Evolutionary conservation across 2,113 vertebrate species (phyloP).

Genomic region (Stigmatopora argus): DNA sequence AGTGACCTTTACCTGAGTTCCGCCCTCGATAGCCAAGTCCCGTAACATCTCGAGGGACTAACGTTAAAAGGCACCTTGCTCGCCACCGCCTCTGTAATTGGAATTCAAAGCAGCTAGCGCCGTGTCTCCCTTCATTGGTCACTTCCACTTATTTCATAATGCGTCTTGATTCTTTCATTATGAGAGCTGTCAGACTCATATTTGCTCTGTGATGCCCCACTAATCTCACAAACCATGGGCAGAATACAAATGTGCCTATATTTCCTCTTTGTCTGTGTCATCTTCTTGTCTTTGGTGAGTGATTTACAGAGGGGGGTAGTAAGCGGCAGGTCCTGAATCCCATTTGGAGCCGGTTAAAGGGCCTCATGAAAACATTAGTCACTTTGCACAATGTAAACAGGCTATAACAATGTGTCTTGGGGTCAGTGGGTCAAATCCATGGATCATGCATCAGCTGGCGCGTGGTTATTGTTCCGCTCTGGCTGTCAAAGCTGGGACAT

Average conservation of each 20-base stretch:
- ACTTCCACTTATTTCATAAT: slow-evolving; percentile 88
- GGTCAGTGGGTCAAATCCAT: slow-evolving; percentile 68
- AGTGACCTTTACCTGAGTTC: slow-evolving; percentile 79
- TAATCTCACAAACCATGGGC: slow-evolving; percentile 82
- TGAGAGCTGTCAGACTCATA: slow-evolving; percentile 93
- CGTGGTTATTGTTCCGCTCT: slow-evolving; percentile 62
- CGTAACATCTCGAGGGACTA: slow-evolving; percentile 37
- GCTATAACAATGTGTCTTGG: slow-evolving; percentile 55
- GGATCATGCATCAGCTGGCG: slow-evolving; percentile 66
- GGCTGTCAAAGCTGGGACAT: slow-evolving; percentile 43
- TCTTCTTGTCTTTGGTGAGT: slow-evolving; percentile 21
- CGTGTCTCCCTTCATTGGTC: slow-evolving; percentile 82
- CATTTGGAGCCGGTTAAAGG: slow-evolving; percentile 33
- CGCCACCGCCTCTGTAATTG: slow-evolving; percentile 73
- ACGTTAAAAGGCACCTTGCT: slow-evolving; percentile 52
- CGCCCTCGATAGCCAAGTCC: slow-evolving; percentile 72
- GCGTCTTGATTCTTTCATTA: slow-evolving; percentile 85
- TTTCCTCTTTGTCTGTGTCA: slow-evolving; percentile 31
- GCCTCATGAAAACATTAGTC: slow-evolving; percentile 61
- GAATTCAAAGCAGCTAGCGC: slow-evolving; percentile 82
- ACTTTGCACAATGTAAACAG: slow-evolving; percentile 70
- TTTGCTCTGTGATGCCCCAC: slow-evolving; percentile 89
- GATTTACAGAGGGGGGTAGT: slow-evolving; percentile 10
- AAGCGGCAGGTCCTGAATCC: slow-evolving; percentile 25
- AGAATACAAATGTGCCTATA: slow-evolving; percentile 75